Percentiles rank a stretch among this genome's conserved stretches.
Evolutionary conservation across 1,140 invertebrate genomes (phyloP).

Genomic region (Ganaspis sp.): DNA sequence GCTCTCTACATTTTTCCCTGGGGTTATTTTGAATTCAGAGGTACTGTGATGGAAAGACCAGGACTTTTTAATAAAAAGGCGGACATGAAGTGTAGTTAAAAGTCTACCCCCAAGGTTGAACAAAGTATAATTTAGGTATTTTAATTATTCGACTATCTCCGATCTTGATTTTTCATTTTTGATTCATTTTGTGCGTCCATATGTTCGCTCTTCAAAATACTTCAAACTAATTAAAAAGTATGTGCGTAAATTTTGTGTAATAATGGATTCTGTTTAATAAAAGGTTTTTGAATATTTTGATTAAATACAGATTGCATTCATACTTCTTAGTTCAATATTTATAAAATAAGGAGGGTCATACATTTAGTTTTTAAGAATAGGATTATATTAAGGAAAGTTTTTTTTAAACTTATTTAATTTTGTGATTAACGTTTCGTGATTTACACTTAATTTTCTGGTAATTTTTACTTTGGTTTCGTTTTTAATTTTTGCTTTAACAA

Average conservation of each 20-base stretch:
- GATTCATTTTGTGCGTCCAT: slow-evolving; percentile 13
- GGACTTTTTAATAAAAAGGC: background rate
- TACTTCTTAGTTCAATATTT: too few relatives aligned
- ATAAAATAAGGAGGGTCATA: too few relatives aligned
- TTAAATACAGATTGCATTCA: background rate
- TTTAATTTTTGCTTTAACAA: too few relatives aligned
- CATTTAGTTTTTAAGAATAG: too few relatives aligned
- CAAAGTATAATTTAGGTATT: background rate
- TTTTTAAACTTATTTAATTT: too few relatives aligned
- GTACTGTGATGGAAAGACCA: slow-evolving; percentile 53
- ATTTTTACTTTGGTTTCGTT: too few relatives aligned
- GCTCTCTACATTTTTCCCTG: slow-evolving; percentile 36
- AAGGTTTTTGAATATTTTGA: background rate
- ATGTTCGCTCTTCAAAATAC: background rate
- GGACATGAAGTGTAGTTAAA: background rate
- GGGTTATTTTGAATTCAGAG: slow-evolving; percentile 49
- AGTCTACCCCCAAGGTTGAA: background rate
- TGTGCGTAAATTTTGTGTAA: background rate
- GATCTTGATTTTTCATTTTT: slow-evolving; percentile 2
- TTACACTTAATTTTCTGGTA: too few relatives aligned
- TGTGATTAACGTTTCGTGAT: too few relatives aligned
- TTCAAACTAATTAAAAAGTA: too few relatives aligned
- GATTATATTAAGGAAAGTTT: too few relatives aligned
- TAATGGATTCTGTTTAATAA: background rate
- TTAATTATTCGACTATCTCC: background rate